Evolutionary conservation across 2,113 vertebrate genomes (phyloP).

Genomic region (Stegostoma tigrinum): DNA sequence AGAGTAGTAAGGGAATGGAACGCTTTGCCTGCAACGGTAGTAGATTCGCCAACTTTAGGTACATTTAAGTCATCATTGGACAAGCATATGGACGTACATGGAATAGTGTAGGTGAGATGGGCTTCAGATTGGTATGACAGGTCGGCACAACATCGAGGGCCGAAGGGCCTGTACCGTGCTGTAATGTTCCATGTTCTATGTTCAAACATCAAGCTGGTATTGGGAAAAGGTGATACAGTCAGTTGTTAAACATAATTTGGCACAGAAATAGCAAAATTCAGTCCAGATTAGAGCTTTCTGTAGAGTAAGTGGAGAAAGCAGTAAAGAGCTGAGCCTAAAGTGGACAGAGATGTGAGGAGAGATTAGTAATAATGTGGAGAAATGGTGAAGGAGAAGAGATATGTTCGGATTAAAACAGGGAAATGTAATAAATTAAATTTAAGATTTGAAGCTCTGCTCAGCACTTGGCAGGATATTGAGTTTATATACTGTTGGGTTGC

Average conservation of each 20-base stretch:
- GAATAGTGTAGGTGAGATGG: no score
- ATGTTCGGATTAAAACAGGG: neutral
- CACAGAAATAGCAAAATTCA: neutral
- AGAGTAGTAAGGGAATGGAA: no score
- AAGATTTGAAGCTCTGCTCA: neutral
- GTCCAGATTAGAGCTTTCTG: neutral
- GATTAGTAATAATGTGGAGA: neutral
- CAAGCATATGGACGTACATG: no score
- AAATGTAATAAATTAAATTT: neutral
- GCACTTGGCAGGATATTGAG: neutral
- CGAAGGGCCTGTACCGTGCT: no score
- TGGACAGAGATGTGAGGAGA: neutral
- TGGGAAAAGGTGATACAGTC: neutral
- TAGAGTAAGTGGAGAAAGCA: neutral
- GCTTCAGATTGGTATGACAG: no score
- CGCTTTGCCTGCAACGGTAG: no score
- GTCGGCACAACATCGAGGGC: no score
- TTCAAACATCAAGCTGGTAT: neutral
- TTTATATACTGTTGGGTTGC: neutral
- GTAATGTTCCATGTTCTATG: no score
- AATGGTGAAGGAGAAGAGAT: neutral
- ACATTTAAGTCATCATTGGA: no score
- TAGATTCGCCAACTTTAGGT: no score
- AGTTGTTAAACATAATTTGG: neutral
- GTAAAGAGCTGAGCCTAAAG: neutral